A percentile compares a stretch with the other conserved stretches of the same genome.
Evolutionary conservation across 1,140 invertebrate genomes (phyloP).

Genomic region (Drosophila persimilis): DNA sequence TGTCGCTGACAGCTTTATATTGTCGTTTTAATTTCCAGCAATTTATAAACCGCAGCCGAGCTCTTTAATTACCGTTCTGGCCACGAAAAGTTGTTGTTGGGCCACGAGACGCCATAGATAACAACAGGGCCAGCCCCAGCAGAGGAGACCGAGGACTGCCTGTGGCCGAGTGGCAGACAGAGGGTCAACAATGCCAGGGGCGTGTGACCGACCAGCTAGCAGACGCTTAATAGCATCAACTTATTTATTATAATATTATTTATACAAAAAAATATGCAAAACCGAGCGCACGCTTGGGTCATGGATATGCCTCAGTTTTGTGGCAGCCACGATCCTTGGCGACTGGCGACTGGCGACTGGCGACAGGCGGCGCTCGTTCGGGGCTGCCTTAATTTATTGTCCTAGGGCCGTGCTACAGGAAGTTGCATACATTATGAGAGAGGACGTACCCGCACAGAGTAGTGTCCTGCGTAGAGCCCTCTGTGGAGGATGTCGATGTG

Average conservation of each 20-base stretch:
- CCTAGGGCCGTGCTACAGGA: conserved; percentile 57
- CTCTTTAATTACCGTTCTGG: conserved; percentile 69
- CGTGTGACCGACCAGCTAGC: conserved; percentile 27
- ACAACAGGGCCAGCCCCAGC: conserved; percentile 12
- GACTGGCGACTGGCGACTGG: conserved; percentile 62
- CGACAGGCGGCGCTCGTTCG: conserved; percentile 52
- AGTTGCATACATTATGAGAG: conserved; percentile 67
- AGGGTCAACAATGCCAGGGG: conserved; percentile 50
- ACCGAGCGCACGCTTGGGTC: conserved; percentile 23
- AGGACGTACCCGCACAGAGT: conserved; percentile 8
- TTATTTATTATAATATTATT: conserved; percentile 81
- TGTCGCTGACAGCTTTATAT: conserved; percentile 74
- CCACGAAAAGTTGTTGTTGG: conserved; percentile 57
- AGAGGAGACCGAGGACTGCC: too few relatives aligned
- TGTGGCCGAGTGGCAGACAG: too few relatives aligned
- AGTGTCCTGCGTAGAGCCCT: conserved; percentile 4
- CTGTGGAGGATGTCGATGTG: not conserved
- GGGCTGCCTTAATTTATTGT: conserved; percentile 68
- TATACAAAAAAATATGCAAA: conserved; percentile 66
- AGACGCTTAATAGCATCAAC: conserved; percentile 73
- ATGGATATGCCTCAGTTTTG: conserved; percentile 15
- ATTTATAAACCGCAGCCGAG: conserved; percentile 73
- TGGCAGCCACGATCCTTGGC: conserved; percentile 37
- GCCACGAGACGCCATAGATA: conserved; percentile 61
- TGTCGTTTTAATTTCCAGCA: conserved; percentile 72